Percentiles rank a stretch among this genome's conserved stretches.
phyloP scores from a whole-genome alignment of 1,140 invertebrate genomes.

The Bombus pascuorum region DNA sequence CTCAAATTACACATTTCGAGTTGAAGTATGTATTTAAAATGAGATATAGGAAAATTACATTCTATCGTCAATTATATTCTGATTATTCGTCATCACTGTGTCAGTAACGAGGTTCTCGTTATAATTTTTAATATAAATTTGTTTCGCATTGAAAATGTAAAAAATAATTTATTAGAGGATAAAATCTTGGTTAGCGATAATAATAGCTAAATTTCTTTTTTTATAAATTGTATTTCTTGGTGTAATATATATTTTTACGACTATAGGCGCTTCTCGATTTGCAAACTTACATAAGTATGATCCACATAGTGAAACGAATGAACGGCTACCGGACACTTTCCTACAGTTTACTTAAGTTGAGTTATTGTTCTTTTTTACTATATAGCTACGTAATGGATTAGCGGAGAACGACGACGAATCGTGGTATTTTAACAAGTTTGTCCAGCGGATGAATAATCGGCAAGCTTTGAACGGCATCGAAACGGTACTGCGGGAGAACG shows the following conservation, averaged over 20 bases:
- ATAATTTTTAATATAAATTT: too few species aligned
- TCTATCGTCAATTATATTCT: too few species aligned
- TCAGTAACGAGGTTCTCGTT: too few species aligned
- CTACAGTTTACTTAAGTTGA: neutral
- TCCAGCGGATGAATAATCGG: slow-evolving; percentile 54
- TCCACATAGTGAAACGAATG: neutral
- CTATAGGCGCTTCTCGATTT: neutral
- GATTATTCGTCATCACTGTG: too few species aligned
- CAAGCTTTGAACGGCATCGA: slow-evolving; percentile 55
- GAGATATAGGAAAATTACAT: too few species aligned
- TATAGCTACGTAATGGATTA: slow-evolving; percentile 28
- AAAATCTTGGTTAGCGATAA: too few species aligned
- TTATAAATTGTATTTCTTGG: too few species aligned
- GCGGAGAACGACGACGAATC: slow-evolving; percentile 45
- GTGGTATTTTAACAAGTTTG: slow-evolving; percentile 51
- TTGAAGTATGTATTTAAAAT: too few species aligned
- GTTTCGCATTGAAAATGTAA: too few species aligned
- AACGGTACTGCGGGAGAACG: slow-evolving; percentile 48
- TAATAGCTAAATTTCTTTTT: neutral
- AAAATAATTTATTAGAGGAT: too few species aligned
- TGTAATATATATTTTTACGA: neutral
- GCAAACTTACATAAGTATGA: neutral
- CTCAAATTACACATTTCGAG: too few species aligned
- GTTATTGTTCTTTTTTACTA: slow-evolving; percentile 27
- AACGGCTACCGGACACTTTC: too few species aligned